Conservation (phyloP, 1,140 invertebrate species). For the Delia radicum region DNA sequence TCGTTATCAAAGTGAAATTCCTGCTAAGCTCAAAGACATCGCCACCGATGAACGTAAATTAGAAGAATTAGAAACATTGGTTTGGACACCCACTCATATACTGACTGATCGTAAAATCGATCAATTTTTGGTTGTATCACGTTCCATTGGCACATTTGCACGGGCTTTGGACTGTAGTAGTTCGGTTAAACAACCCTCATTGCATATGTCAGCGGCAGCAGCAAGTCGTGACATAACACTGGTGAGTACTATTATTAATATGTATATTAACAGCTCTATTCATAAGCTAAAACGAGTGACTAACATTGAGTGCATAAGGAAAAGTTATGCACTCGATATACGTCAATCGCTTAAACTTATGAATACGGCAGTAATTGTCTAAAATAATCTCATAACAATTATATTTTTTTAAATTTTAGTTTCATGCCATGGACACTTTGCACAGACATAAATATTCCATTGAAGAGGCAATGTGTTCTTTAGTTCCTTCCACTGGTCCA, state of each 20-base stretch:
- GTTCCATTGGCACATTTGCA: conserved; percentile 98
- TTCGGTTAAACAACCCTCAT: conserved; percentile 95
- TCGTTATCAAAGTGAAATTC: conserved; percentile 92
- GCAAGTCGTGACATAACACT: conserved; percentile 97
- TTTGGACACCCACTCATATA: conserved; percentile 90
- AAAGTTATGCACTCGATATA: no score
- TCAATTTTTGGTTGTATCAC: conserved; percentile 96
- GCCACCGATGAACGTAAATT: conserved; percentile 76
- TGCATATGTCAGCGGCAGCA: conserved; percentile 98
- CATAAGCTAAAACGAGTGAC: no score
- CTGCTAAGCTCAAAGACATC: conserved; percentile 70
- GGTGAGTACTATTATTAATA: conserved; percentile 58
- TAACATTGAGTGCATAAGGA: no score
- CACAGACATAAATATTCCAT: conserved; percentile 93
- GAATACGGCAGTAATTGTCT: no score
- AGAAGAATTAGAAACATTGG: conserved; percentile 84
- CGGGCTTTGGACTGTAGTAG: conserved; percentile 96
- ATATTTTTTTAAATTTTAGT: conserved; percentile 61
- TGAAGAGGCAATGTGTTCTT: conserved; percentile 84
- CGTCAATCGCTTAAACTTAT: no score
- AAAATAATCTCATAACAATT: not conserved
- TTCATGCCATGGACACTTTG: conserved; percentile 97
- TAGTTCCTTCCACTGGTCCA: conserved; percentile 93
- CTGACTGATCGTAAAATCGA: conserved; percentile 96
- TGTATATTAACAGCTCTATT: no score